Conservation (phyloP, 2,888 invertebrate genomes). For the Archaeoteleia sp. region DNA sequence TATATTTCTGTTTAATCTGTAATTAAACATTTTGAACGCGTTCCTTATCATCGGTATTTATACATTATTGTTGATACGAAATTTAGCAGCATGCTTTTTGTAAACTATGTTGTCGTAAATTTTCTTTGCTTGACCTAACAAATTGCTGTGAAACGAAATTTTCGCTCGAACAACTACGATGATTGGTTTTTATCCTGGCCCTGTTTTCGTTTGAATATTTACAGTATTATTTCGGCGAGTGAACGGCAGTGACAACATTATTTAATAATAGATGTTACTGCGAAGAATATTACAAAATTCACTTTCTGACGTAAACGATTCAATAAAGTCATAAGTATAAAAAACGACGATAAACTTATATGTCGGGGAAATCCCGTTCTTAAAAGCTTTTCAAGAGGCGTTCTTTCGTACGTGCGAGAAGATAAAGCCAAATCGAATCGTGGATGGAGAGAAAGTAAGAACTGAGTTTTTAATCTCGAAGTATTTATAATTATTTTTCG, state of each 20-base stretch:
- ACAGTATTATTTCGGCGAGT: not conserved
- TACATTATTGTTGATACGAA: too few relatives aligned
- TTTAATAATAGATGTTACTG: slow-evolving; percentile 3
- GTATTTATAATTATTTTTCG: slow-evolving; percentile 15
- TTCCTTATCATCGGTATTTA: too few relatives aligned
- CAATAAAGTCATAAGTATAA: slow-evolving; percentile 12
- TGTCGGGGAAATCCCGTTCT: slow-evolving; percentile 27
- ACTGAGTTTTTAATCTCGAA: slow-evolving; percentile 24
- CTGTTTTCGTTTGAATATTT: slow-evolving; percentile 10
- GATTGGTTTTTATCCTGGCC: slow-evolving; percentile 25
- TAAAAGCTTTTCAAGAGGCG: slow-evolving; percentile 30
- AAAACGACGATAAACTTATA: slow-evolving; percentile 24
- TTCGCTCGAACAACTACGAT: slow-evolving; percentile 22
- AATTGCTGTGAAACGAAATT: slow-evolving; percentile 33
- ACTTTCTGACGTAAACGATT: slow-evolving; percentile 11
- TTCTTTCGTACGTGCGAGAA: slow-evolving; percentile 22
- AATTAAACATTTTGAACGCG: too few relatives aligned
- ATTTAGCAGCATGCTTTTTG: too few relatives aligned
- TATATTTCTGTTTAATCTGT: too few relatives aligned
- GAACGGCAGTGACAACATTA: slow-evolving; percentile 3
- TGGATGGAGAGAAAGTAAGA: slow-evolving; percentile 20
- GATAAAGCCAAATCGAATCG: slow-evolving; percentile 31
- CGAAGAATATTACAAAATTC: slow-evolving; percentile 5
- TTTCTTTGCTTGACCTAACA: slow-evolving; percentile 9
- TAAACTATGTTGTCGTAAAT: slow-evolving; percentile 6